Evolutionary conservation across 2,113 vertebrate genomes (phyloP).

Genomic region (Sisor rabdophorus): DNA sequence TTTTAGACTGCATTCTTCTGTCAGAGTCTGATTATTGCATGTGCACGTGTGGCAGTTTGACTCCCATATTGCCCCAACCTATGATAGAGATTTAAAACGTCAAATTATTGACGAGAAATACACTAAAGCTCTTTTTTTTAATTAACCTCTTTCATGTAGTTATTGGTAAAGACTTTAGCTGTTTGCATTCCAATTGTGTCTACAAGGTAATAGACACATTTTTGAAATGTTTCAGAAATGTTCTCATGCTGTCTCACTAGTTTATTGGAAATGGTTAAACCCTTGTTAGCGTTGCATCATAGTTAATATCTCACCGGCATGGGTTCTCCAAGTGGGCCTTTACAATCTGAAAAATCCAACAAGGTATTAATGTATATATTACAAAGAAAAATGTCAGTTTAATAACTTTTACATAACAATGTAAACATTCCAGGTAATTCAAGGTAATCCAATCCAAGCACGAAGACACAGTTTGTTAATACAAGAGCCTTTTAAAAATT

Average conservation of each 20-base stretch:
- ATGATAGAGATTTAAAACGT: neutral
- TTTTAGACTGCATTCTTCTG: constrained; percentile 52
- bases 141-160: no score
- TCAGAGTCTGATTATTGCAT: constrained; percentile 59
- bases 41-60: constrained; percentile 61
- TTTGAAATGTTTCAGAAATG: neutral
- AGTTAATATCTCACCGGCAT: constrained; percentile 51
- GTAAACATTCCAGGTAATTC: neutral
- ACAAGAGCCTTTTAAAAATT: neutral
- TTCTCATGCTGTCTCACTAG: neutral
- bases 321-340: constrained; percentile 61
- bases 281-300: neutral
- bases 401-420: neutral
- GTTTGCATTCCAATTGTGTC: neutral
- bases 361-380: neutral
- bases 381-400: neutral
- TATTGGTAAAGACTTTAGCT: neutral
- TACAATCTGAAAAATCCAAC: constrained; percentile 56
- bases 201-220: neutral
- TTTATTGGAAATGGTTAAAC: neutral
- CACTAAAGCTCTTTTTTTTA: neutral
- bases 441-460: neutral
- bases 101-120: neutral
- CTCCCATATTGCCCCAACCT: constrained; percentile 65
- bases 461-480: neutral